Evolutionary conservation across 2,888 invertebrate species (phyloP), one percentile per base, ranked within the genome.

Genomic region (Tipula confusa): DNA sequence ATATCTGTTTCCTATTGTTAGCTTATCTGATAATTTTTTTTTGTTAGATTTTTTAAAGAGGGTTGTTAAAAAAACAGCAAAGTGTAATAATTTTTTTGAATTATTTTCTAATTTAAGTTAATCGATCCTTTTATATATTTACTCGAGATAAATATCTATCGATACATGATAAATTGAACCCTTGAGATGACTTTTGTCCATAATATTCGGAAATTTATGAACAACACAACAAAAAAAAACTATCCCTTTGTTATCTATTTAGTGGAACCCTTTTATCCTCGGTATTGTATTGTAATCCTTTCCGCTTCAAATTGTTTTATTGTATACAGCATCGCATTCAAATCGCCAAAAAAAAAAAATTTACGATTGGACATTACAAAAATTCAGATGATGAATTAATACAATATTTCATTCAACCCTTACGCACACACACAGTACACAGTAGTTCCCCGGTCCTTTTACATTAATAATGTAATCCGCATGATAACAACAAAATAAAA

Each of bases 151-250:
- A 9, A 24, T 24, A 64, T 15, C 43, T 64, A 64, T 64, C 64
- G 64, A 64, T 64, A 64, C n/a, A 64, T 64, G 64, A 64, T 64
- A 64, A 64, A 64, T 64, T 64, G 64, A 64, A 64, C 64, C 64
- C 64, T 64, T 24, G 64, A 64, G 64, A 64, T 24, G 64, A 64
- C 64, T 64, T 64, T 24, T 64, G 64, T 64, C 64, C 64, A 24
- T 15, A 38, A n/a, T 9, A 15, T 43, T n/a, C n/a, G n/a, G n/a
- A n/a, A n/a, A n/a, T n/a, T n/a, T n/a, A n/a, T n/a, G n/a, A n/a
- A 43, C 43, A 43, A 15, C 15, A 43, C 15, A 43, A 43, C 3
- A 43, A 43, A 38, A 1, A 43, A 43, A 43, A 43, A 43, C 43
- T 13, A n/a, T 64, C 64, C 24, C 11, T 64, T 64, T 64, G 24